Percentiles rank a stretch among this genome's conserved stretches.
Conservation (phyloP, 1,140 invertebrate genomes). For the Hylaeus anthracinus region DNA sequence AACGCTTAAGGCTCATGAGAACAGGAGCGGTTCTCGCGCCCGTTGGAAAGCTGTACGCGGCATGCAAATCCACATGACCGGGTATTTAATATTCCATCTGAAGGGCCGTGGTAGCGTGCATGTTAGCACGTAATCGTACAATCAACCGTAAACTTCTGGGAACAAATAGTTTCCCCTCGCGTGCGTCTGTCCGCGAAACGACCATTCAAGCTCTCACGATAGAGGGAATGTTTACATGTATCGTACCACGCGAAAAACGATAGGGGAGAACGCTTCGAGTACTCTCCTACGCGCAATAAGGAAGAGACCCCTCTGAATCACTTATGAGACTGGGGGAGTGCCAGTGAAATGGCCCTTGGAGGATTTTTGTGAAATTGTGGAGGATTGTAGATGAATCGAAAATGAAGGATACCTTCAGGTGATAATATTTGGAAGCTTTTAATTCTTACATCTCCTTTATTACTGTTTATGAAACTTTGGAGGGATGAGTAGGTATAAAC, state of each 20-base stretch:
- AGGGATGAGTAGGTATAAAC: too few species aligned
- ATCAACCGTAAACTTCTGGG: constrained; percentile 22
- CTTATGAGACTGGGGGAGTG: too few species aligned
- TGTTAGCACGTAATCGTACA: constrained; percentile 34
- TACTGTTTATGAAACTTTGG: too few species aligned
- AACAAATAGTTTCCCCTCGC: constrained; percentile 27
- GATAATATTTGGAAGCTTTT: too few species aligned
- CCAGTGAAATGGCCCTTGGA: too few species aligned
- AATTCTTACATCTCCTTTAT: too few species aligned
- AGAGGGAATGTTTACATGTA: neutral
- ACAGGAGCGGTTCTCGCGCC: neutral
- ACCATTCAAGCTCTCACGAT: constrained; percentile 16
- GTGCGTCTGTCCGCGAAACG: neutral
- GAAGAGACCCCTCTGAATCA: too few species aligned
- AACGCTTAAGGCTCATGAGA: neutral
- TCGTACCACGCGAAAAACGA: constrained; percentile 4
- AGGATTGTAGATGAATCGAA: too few species aligned
- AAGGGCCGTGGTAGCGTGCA: constrained; percentile 10
- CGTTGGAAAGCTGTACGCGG: neutral
- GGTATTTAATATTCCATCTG: constrained; percentile 29
- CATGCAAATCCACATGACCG: constrained; percentile 11
- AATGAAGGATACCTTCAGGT: too few species aligned
- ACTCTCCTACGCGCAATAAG: neutral
- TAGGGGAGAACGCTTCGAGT: neutral
- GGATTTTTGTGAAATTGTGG: too few species aligned